Base-by-base conservation (phyloP, 1,140 invertebrate species). In the Saccostrea glomerata region DNA sequence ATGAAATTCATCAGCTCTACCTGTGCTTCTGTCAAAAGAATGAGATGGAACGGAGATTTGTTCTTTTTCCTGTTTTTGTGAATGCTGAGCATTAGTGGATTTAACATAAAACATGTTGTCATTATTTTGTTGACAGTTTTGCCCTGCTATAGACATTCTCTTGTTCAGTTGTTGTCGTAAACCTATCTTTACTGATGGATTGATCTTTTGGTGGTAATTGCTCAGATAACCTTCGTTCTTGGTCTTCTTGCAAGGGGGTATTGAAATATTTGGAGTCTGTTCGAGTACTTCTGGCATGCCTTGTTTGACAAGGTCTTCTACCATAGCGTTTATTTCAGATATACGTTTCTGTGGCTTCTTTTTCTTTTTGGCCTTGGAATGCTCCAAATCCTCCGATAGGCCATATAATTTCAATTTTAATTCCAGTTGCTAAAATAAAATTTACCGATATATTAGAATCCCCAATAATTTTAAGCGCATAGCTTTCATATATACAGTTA, bases 341-440 rank as follows among this genome's bases (percentile, higher is more conserved):
- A 77, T 30, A 36, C 70, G 70, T 36, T 30, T 25, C 30, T 77
- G 23, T 12, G 25, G 70, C 25, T 36, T 63, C n/a, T 63, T 77
- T 3, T 77, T 77, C 25, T 77, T 77, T 25, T 77, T 77, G 23
- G 4, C 15, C 25, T 2, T 73, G 23, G 23, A 23, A 13, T 23
- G 20, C 5, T 13, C 70, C 11, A 77, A 30, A 36, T 77, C 25
- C 25, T 77, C 70, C 25, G 70, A 30, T 30, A 77, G 12, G 30
- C 11, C 25, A 36, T 77, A 77, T 5, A 77, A 17, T 77, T 77
- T 77, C 12, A 77, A 15, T 12, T 77, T 77, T 17, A 77, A 36
- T 77, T 77, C 70, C 70, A 77, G 23, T 30, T 77, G 70, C 70
- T 77, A 25, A 30, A 77, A 77, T 30, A 20, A 6, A 63, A 63